These are phyloP conservation scores for Pteromalus puparum DNA, from an alignment of 1,140 invertebrate genomes.

Conservation along the genomic window DNA sequence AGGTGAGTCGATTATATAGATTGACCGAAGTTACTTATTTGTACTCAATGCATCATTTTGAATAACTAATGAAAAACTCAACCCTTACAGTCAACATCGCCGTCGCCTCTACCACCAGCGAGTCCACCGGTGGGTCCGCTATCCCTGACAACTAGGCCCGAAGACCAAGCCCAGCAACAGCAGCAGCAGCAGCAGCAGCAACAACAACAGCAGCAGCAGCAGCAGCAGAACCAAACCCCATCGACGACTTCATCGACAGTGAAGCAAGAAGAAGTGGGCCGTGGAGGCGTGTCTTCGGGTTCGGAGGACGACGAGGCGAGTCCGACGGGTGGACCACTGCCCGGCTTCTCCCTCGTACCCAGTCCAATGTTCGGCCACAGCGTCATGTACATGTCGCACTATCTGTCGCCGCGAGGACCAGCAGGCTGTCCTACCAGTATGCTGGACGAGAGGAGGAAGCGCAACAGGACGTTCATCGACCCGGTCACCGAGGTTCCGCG, in stretches of 20 bases:
- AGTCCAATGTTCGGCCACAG: slow-evolving; percentile 90
- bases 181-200: slow-evolving; percentile 41
- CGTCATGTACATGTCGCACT: slow-evolving; percentile 94
- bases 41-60: neutral
- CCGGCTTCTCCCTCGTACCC: slow-evolving; percentile 86
- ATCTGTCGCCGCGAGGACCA: slow-evolving; percentile 75
- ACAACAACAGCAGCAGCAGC: slow-evolving; percentile 26
- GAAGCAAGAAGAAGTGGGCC: slow-evolving; percentile 68
- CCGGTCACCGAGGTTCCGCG: slow-evolving; percentile 97
- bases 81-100: slow-evolving; percentile 66
- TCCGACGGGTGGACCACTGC: slow-evolving; percentile 74
- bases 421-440: slow-evolving; percentile 78
- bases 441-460: slow-evolving; percentile 90
- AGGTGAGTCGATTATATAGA: slow-evolving; percentile 58
- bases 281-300: slow-evolving; percentile 70
- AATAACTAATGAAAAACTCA: neutral
- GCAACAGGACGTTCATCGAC: slow-evolving; percentile 99
- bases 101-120: slow-evolving; percentile 75
- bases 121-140: slow-evolving; percentile 80
- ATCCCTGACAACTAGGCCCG: slow-evolving; percentile 79
- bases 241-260: slow-evolving; percentile 65
- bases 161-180: slow-evolving; percentile 65
- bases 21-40: neutral
- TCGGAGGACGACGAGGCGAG: slow-evolving; percentile 73
- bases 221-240: slow-evolving; percentile 54